Evolutionary conservation across 2,797 vertebrate species (phyloP).

Genomic region (Otolemur crassicaudatus): DNA sequence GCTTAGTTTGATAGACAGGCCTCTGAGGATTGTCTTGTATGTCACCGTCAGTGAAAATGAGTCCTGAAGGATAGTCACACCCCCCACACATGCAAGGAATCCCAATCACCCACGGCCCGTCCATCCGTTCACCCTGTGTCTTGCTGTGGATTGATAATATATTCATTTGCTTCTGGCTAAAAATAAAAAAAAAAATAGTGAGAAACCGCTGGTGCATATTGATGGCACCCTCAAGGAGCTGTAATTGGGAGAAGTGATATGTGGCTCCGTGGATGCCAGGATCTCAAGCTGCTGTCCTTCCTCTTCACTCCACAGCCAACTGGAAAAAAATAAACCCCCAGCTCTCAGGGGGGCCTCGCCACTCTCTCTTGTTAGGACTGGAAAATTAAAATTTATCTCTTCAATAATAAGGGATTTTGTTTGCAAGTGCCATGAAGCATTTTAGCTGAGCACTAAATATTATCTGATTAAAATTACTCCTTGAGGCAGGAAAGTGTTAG

Average conservation of each 20-base stretch:
- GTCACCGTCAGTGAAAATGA: constrained; percentile 87
- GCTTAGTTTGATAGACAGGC: constrained; percentile 86
- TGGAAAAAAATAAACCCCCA: constrained; percentile 55
- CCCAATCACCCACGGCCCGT: constrained; percentile 93
- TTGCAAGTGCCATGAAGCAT: constrained; percentile 74
- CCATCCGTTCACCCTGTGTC: constrained; percentile 89
- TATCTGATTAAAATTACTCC: constrained; percentile 68
- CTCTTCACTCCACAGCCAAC: constrained; percentile 3
- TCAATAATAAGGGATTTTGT: constrained; percentile 74
- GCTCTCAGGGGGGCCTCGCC: neutral
- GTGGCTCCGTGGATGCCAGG: neutral
- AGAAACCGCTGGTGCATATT: constrained; percentile 93
- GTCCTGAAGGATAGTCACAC: constrained; percentile 88
- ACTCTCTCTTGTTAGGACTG: constrained; percentile 53
- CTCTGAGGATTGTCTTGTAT: constrained; percentile 85
- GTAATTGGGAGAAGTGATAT: constrained; percentile 73
- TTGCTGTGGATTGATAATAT: constrained; percentile 90
- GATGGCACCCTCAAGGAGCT: constrained; percentile 91
- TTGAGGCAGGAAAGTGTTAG: neutral
- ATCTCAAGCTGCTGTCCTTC: neutral
- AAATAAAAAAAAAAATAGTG: constrained; percentile 88
- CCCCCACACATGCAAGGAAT: constrained; percentile 90
- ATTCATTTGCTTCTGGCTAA: constrained; percentile 97
- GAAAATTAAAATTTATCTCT: constrained; percentile 73
- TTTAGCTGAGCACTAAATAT: constrained; percentile 73